Base-by-base conservation (phyloP, 1,140 invertebrate species). In the Zaprionus lachaisei region DNA sequence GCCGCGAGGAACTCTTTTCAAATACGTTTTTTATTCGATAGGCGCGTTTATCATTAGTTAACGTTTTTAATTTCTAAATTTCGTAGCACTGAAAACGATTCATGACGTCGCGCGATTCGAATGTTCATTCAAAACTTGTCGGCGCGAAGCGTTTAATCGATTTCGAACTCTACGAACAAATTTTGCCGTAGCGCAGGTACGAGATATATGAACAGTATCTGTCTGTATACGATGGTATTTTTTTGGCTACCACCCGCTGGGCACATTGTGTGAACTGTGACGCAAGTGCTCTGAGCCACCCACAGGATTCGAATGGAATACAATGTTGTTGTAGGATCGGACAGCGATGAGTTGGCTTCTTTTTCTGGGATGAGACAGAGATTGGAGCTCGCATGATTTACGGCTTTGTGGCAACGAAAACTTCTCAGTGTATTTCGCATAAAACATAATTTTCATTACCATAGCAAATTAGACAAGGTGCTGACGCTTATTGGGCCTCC, bases 401-500 rank as follows among this genome's bases (percentile, higher is more conserved):
- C 90, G 79, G 75, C 79, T 81, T 41, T 14, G 47, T 5, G 65
- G 7, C 57, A 51, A 62, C 20, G 17, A 56, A 31, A 51, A 57
- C 44, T 64, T 57, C 68, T 74, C 76, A 60, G 57, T 77, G 54
- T 79, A 89, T 90, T 89, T 90, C 71, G 75, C 81, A 87, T 76
- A 74, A 80, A 90, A 81, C 80, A 81, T 81, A 81, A 90, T 89
- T 90, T 90, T 90, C 86, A 91, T 91, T 91, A 91, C 86, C 86
- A 86, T 91, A 91, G 77, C 86, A 91, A 91, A 91, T 91, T 91
- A 84, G 86, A 91, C 86, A 86, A 91, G 86, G 86, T 91, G 86
- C 86, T 91, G 86, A 91, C 86, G 86, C 85, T 86, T 91, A 91
- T 91, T 91, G 80, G 66, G 41, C 62, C 49, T 55, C 57, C 56